Base-by-base conservation (phyloP, 2,113 vertebrate genomes). In the Boleophthalmus pectinirostris region DNA sequence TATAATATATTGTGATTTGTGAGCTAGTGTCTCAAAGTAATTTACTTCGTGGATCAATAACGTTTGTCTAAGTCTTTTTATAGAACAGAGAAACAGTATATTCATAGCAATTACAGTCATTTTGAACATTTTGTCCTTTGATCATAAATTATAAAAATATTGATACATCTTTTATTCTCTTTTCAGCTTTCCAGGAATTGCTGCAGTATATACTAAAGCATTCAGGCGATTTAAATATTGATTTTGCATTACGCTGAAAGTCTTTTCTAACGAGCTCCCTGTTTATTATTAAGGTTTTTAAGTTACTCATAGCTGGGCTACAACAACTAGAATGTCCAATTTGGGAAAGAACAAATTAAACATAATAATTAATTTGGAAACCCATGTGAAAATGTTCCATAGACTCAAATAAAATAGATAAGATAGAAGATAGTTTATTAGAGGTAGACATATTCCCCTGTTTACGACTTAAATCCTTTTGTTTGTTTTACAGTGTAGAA, bases 401-500 rank as follows among this genome's bases (percentile, higher is more conserved):
- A 57, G 54, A 58, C 12, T 56, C 21, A 23, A 23, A 56, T 24
- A 23, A 23, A 56, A 11, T n/a, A n/a, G n/a, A n/a, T n/a, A n/a
- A n/a, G n/a, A n/a, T n/a, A n/a, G n/a, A n/a, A n/a, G n/a, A n/a
- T n/a, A 15, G 24, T 15, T 25, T 25, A 51, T 51, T 25, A 15
- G 56, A 14, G 24, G 2, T 57, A 14, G 1, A 58, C 13, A 14
- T 58, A 14, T 25, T 25, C 14, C 2, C 12, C 21, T 15, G 21
- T 57, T 14, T 14, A 43, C 38, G 1, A 43, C 7, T 43, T 43
- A 43, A 1, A 10, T 10, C 3, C 23, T 58, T 58, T 15, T 15
- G 23, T 58, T 25, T 15, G 25, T 61, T 61, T 61, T 61, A 33
- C 58, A 61, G 58, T 61, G 58, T 61, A 33, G 25, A 33, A 33